phyloP scores from a whole-genome alignment of 92 coral and sea anemone species.

The Muricea muricata region DNA sequence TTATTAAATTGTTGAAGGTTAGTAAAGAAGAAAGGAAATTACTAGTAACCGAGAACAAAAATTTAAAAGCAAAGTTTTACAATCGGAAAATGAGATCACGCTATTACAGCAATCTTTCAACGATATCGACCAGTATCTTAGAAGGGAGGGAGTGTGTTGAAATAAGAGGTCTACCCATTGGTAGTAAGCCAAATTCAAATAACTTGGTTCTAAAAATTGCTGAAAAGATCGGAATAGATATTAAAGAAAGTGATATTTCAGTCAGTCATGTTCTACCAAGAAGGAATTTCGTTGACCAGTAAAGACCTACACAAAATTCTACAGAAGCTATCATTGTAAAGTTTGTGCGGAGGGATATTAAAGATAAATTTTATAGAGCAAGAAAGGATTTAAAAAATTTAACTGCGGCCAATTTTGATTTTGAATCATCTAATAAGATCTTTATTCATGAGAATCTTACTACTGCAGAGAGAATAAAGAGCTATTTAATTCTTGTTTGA shows the following conservation, averaged over 20 bases:
- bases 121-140: conserved; percentile 22
- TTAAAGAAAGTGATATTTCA: conserved; percentile 1
- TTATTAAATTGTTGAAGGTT: conserved; percentile 4
- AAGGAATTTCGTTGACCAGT: background rate
- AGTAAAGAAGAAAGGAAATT: conserved; percentile 8
- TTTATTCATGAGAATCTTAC: conserved; percentile 46
- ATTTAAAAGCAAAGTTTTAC: conserved; percentile 7
- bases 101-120: background rate
- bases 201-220: conserved; percentile 21
- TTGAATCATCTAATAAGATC: background rate
- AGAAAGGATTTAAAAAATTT: conserved; percentile 12
- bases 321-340: too few species aligned
- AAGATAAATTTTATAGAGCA: conserved; percentile 25
- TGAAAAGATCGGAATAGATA: background rate
- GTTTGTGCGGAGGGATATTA: conserved; percentile 3
- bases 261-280: conserved; percentile 6
- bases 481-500: conserved; percentile 22
- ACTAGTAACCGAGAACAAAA: conserved; percentile 17
- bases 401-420: conserved; percentile 34
- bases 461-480: conserved; percentile 34
- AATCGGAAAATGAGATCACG: conserved; percentile 26
- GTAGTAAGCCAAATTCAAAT: background rate
- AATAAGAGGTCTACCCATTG: conserved; percentile 28
- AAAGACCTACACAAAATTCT: conserved; percentile 15
- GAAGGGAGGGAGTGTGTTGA: conserved; percentile 38